Evolutionary conservation across 2,113 vertebrate genomes (phyloP).

Genomic region (Suricata suricatta): DNA sequence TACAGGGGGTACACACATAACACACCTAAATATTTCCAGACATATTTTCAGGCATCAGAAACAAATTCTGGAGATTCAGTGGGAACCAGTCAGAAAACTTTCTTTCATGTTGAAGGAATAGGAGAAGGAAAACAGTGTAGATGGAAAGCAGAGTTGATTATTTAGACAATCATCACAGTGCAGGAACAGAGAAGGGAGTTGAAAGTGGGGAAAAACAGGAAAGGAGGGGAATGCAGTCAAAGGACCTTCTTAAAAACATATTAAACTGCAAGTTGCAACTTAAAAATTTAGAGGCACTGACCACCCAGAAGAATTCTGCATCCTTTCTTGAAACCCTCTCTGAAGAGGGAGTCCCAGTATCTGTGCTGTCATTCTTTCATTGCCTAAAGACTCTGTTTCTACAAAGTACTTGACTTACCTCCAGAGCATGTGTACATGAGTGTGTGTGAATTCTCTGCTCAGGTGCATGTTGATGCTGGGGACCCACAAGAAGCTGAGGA

Average conservation of each 20-base stretch:
- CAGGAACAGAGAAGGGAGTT: conserved; percentile 30
- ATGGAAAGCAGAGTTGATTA: conserved; percentile 22
- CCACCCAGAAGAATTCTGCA: conserved; percentile 42
- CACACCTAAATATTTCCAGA: conserved; percentile 67
- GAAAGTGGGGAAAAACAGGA: neutral
- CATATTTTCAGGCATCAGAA: conserved; percentile 62
- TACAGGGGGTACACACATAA: conserved; percentile 59
- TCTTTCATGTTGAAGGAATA: conserved; percentile 31
- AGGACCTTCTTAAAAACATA: conserved; percentile 63
- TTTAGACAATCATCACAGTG: conserved; percentile 3
- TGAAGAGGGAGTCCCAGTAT: conserved; percentile 5
- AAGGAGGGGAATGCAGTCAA: neutral
- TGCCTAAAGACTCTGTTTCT: neutral
- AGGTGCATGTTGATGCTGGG: too few species aligned
- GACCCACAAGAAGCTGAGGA: neutral
- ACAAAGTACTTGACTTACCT: neutral
- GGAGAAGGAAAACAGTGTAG: neutral
- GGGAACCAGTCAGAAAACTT: conserved; percentile 59
- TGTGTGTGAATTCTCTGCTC: neutral
- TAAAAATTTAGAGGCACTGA: conserved; percentile 49
- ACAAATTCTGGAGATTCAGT: conserved; percentile 35
- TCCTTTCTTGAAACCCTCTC: neutral
- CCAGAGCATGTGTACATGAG: rapidly evolving
- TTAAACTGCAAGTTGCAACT: conserved; percentile 56
- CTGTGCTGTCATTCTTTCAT: neutral